These are phyloP conservation scores for Procambarus clarkii DNA, from an alignment of 1,140 invertebrate species.

Conservation along the genomic window DNA sequence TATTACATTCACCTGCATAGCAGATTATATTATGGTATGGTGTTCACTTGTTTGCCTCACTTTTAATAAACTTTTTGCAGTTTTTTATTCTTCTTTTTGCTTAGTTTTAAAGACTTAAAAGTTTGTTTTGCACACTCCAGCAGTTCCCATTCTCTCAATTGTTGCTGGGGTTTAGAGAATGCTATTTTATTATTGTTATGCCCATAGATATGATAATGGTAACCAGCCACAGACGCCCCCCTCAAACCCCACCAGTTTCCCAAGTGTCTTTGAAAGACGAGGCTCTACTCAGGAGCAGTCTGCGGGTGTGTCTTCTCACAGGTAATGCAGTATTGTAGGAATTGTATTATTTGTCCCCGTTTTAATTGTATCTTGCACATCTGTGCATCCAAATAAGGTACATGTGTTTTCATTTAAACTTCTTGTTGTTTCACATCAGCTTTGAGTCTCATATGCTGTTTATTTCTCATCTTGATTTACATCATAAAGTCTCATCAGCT, in stretches of 20 bases:
- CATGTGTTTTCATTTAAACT: not conserved
- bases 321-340: slow-evolving; percentile 20
- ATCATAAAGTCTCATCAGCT: no score
- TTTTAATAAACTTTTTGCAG: no score
- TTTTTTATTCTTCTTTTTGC: no score
- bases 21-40: no score
- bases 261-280: slow-evolving; percentile 49
- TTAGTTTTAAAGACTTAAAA: no score
- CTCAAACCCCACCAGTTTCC: slow-evolving; percentile 48
- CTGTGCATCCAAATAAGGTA: not conserved
- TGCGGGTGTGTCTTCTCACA: slow-evolving; percentile 43
- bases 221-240: slow-evolving; percentile 56
- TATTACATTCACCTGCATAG: no score
- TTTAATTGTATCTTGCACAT: not conserved
- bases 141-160: not conserved
- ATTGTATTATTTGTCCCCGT: not conserved
- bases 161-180: not conserved
- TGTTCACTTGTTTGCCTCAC: no score
- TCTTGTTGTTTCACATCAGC: not conserved
- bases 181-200: not conserved
- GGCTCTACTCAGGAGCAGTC: slow-evolving; percentile 54
- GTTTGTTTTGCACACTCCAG: no score
- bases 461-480: no score
- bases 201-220: slow-evolving; percentile 58
- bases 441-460: not conserved